phyloP scores from a whole-genome alignment of 1,140 invertebrate species.

The Drosophila triauraria region DNA sequence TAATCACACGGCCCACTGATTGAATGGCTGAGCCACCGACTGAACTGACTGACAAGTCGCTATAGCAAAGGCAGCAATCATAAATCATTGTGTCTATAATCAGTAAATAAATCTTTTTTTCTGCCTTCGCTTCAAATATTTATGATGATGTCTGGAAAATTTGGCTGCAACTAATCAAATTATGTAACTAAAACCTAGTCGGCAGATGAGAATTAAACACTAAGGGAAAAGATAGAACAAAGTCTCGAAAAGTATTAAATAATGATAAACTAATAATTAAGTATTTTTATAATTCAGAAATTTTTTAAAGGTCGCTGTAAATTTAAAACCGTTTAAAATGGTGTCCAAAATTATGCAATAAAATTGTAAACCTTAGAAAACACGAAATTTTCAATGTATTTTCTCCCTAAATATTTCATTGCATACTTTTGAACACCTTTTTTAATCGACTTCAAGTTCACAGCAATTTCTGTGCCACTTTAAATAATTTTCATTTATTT shows the following conservation, averaged over 20 bases:
- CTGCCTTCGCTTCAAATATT: conserved; percentile 67
- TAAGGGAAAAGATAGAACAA: neutral
- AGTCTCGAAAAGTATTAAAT: neutral
- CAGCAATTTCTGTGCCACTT: too few relatives aligned
- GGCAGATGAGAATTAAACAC: neutral
- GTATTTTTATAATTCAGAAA: too few relatives aligned
- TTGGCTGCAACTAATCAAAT: conserved; percentile 70
- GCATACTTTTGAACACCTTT: too few relatives aligned
- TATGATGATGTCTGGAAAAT: conserved; percentile 61
- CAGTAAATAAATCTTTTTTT: conserved; percentile 76
- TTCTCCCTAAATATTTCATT: too few relatives aligned
- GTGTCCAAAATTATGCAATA: too few relatives aligned
- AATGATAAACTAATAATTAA: conserved; percentile 26
- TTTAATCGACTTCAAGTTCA: too few relatives aligned
- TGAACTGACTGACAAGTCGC: conserved; percentile 30
- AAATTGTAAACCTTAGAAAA: too few relatives aligned
- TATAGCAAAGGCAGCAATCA: conserved; percentile 48
- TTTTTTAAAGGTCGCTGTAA: too few relatives aligned
- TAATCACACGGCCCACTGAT: conserved; percentile 75
- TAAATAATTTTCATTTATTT: neutral
- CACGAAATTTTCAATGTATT: too few relatives aligned
- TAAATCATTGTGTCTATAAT: conserved; percentile 68
- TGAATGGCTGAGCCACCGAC: conserved; percentile 34
- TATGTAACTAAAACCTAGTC: conserved; percentile 66
- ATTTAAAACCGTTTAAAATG: conserved; percentile 11